A percentile compares a stretch with the other conserved stretches of the same genome.
phyloP scores from a whole-genome alignment of 2,797 vertebrate species.

The Leptoclinus maculatus region DNA sequence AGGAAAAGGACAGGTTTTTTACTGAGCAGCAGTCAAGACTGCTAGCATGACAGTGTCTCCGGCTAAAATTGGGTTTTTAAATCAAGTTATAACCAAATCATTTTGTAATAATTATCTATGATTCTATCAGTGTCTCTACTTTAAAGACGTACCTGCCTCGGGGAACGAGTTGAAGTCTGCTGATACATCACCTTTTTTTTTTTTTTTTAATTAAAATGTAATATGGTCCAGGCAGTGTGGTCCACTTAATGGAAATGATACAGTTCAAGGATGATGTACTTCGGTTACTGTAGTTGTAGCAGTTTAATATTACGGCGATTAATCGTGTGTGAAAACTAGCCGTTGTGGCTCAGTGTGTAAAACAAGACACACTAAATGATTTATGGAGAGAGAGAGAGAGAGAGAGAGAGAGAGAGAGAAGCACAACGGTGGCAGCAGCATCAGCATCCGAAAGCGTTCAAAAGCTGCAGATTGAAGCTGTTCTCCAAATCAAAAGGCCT shows the following conservation, averaged over 20 bases:
- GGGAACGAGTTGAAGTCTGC: conserved; percentile 13
- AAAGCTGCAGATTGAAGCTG: conserved; percentile 15
- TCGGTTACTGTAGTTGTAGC: not conserved
- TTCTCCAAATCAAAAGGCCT: not conserved
- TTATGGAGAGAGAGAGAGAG: not conserved
- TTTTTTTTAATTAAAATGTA: conserved; percentile 50
- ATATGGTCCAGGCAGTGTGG: not conserved
- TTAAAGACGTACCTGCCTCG: conserved; percentile 17
- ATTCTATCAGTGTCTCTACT: conserved; percentile 21
- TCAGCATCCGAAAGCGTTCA: not conserved
- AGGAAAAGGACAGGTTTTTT: conserved; percentile 18
- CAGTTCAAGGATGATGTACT: conserved; percentile 1
- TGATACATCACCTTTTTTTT: conserved; percentile 26
- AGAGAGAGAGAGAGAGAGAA: not conserved
- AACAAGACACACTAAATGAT: not conserved
- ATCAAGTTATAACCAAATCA: conserved; percentile 12
- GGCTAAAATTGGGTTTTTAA: conserved; percentile 19
- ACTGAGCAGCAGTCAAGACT: conserved; percentile 10
- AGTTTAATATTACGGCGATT: conserved; percentile 22
- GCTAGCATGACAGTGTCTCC: conserved; percentile 3
- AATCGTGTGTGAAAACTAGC: conserved; percentile 1
- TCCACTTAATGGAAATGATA: not conserved
- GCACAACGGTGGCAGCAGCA: not conserved
- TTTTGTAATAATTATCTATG: conserved; percentile 10
- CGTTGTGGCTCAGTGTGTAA: conserved; percentile 7